Evolutionary conservation across 2,888 invertebrate genomes (phyloP), one percentile per base, ranked within the genome.

Genomic region (Hanleya hanleyi): DNA sequence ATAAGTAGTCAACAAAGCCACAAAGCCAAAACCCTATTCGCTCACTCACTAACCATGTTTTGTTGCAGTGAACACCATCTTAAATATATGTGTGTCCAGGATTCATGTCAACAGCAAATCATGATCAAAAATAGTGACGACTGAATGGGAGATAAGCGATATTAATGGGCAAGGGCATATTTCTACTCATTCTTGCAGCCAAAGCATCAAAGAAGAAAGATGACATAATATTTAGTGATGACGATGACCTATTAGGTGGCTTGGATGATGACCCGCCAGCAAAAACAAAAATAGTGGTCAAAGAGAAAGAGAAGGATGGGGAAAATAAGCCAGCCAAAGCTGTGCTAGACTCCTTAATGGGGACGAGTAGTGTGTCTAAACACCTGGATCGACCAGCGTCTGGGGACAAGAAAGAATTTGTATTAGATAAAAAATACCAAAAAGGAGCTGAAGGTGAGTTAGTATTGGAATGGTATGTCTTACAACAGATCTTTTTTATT

Each of bases 391-490:
- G 72, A 12, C 82, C 83, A 51, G 84, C 84, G 47, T 35, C 64
- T 3, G 38, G 35, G 15, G 69, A 49, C 18, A 82, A 83, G 69
- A 82, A 80, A 61, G 84, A 86, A 67, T 87, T 88, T 84, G 83
- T 86, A 0, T 74, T 88, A 50, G 88, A 88, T 75, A 82, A 82
- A 33, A 87, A 86, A 73, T 88, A 86, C 73, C 81, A 81, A 5
- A 77, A 83, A 37, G 69, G 70, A 12, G 51, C 38, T n/a, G 64
- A 71, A 37, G 70, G 76, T 74, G 64, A 36, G 51, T 64, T 33
- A 12, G 9, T n/a, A n/a, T n/a, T n/a, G n/a, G n/a, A n/a, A n/a
- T n/a, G n/a, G n/a, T n/a, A n/a, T n/a, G n/a, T n/a, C n/a, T n/a
- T n/a, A n/a, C n/a, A n/a, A n/a, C n/a, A n/a, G n/a, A n/a, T n/a